These are phyloP conservation scores for Ranitomeya imitator DNA, from an alignment of 2,113 vertebrate genomes.

Conservation along the genomic window DNA sequence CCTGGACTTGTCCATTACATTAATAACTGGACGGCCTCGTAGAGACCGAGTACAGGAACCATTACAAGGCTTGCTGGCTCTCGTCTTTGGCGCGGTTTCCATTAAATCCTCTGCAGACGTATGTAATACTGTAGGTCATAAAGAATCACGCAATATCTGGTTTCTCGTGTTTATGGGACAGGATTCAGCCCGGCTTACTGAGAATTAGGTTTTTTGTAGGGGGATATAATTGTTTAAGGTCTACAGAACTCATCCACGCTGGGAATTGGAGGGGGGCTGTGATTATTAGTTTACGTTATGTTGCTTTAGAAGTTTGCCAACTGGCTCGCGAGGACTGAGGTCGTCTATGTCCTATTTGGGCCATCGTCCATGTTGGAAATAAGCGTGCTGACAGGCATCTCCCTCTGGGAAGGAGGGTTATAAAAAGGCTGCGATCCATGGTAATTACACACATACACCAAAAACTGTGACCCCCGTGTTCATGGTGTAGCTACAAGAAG, in stretches of 20 bases:
- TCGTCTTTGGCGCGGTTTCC: background rate
- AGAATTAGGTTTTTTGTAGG: background rate
- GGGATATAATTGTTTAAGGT: background rate
- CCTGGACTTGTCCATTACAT: background rate
- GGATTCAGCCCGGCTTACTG: background rate
- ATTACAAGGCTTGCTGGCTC: background rate
- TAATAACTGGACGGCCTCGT: background rate
- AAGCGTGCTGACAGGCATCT: too few relatives aligned
- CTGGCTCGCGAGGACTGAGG: too few relatives aligned
- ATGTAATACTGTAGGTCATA: background rate
- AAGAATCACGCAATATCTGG: constrained; percentile 3
- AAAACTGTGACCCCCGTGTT: too few relatives aligned
- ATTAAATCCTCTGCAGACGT: constrained; percentile 7
- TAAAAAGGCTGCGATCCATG: too few relatives aligned
- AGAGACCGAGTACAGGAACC: background rate
- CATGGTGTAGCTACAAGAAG: too few relatives aligned
- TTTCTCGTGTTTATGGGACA: background rate
- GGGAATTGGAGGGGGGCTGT: background rate
- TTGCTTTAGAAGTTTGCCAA: too few relatives aligned
- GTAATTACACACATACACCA: too few relatives aligned
- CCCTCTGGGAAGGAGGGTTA: too few relatives aligned
- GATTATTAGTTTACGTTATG: background rate
- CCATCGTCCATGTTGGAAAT: too few relatives aligned
- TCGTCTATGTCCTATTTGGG: too few relatives aligned
- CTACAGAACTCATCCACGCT: background rate